Evolutionary conservation across 2,797 vertebrate genomes (phyloP).

Genomic region (Chanos chanos): DNA sequence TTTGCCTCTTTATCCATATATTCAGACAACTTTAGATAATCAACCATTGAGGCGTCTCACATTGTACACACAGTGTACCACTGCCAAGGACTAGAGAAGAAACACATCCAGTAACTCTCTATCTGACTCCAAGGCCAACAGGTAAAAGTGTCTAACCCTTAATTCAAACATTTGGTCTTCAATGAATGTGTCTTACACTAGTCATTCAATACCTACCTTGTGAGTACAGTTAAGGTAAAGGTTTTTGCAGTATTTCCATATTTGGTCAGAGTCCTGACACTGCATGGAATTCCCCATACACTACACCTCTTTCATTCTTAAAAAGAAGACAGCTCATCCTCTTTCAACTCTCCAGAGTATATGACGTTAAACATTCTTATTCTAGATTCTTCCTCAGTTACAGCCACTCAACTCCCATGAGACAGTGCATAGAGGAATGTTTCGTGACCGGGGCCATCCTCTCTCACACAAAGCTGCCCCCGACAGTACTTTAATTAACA

Average conservation of each 20-base stretch:
- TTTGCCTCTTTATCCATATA: no score
- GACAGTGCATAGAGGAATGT: neutral
- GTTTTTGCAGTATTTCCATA: neutral
- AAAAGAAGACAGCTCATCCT: neutral
- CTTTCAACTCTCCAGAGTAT: neutral
- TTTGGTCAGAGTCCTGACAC: no score
- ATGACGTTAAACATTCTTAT: slow-evolving; percentile 22
- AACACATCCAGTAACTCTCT: no score
- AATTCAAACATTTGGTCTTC: no score
- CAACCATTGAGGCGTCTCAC: no score
- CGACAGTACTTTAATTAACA: no score
- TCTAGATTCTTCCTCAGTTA: neutral
- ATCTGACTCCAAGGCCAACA: no score
- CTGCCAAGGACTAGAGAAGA: no score
- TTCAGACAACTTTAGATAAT: no score
- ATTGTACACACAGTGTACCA: no score
- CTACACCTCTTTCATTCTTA: neutral
- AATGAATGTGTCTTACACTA: neutral
- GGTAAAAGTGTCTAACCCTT: no score
- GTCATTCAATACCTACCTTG: no score
- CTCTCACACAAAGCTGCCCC: neutral
- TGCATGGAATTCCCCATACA: neutral
- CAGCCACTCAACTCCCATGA: slow-evolving; percentile 3
- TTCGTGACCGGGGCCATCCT: neutral
- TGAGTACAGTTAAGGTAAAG: neutral